These are phyloP conservation scores for Parauchenoglanis punctatus DNA, from an alignment of 2,797 vertebrate genomes.

Conservation along the genomic window DNA sequence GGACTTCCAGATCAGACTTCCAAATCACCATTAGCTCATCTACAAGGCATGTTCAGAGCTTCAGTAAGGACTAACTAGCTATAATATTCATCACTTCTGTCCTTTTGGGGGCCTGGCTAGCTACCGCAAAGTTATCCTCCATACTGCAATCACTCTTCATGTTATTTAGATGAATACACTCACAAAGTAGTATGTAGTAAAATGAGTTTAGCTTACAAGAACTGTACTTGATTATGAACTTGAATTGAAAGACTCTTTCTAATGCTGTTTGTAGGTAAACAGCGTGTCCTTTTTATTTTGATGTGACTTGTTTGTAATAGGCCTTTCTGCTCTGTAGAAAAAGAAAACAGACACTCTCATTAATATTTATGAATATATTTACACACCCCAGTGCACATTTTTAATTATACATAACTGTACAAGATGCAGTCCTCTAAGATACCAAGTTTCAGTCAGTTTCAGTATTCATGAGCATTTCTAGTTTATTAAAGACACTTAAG, in stretches of 20 bases:
- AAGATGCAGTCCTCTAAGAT: not conserved
- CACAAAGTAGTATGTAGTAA: not conserved
- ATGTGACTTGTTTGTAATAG: not conserved
- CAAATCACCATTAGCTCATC: not conserved
- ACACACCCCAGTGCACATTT: not conserved
- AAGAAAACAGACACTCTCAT: not conserved
- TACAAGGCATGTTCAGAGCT: not conserved
- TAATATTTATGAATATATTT: constrained; percentile 10
- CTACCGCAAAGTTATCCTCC: not conserved
- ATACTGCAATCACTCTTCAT: not conserved
- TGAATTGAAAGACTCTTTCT: not conserved
- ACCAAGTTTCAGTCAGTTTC: not conserved
- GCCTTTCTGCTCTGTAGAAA: not conserved
- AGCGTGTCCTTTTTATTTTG: not conserved
- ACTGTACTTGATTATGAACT: not conserved
- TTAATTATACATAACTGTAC: constrained; percentile 9
- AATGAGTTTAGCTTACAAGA: not conserved
- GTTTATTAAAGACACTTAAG: constrained; percentile 52
- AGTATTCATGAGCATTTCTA: not conserved
- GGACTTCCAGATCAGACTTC: not conserved
- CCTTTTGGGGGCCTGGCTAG: not conserved
- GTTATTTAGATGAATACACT: not conserved
- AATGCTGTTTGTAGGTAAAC: not conserved
- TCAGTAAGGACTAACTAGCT: not conserved
- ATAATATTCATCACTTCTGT: too few relatives aligned